phyloP scores from a whole-genome alignment of 2,113 vertebrate species.

The Pogona vitticeps region DNA sequence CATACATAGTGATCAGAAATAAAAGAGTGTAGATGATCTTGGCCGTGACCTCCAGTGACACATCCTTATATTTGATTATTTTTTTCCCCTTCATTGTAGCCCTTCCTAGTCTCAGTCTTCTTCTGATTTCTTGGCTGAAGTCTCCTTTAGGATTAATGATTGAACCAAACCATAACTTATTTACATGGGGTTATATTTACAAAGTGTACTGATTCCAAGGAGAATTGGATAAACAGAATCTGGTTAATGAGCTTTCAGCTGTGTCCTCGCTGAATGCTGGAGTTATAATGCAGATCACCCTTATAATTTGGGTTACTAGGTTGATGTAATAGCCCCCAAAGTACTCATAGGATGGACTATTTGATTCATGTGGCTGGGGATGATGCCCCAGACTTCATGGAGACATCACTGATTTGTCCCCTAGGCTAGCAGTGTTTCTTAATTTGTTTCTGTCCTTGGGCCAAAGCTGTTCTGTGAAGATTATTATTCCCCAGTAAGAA shows the following conservation, averaged over 20 bases:
- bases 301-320: constrained; percentile 1
- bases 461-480: background rate
- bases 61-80: too few relatives aligned
- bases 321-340: background rate
- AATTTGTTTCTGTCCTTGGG: background rate
- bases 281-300: background rate
- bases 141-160: too few relatives aligned
- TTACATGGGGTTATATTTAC: background rate
- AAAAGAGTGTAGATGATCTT: too few relatives aligned
- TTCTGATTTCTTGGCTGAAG: too few relatives aligned
- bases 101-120: too few relatives aligned
- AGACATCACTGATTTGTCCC: background rate
- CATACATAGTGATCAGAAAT: too few relatives aligned
- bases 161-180: too few relatives aligned
- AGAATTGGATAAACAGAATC: background rate
- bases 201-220: background rate
- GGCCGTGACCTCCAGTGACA: too few relatives aligned
- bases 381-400: background rate
- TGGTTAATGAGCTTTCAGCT: constrained; percentile 2
- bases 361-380: background rate
- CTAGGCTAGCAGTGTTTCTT: background rate
- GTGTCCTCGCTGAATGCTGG: background rate
- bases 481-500: background rate
- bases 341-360: background rate
- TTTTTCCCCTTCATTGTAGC: too few relatives aligned